Evolutionary conservation across 2,888 invertebrate species (phyloP), one percentile per base, ranked within the genome.

Genomic region (Subacronicta megacephala): DNA sequence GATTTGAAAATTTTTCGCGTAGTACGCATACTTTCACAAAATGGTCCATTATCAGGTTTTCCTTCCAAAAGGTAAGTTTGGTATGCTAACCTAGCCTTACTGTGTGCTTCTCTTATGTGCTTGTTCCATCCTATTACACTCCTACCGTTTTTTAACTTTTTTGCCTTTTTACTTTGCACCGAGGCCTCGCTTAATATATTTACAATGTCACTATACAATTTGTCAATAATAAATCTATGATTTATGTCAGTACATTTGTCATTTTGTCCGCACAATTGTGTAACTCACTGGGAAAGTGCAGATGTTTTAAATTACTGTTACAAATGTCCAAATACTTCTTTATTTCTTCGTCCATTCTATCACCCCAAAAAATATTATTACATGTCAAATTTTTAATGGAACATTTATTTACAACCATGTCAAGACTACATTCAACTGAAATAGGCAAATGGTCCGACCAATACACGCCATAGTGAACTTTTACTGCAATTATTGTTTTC

Each of bases 51-150:
- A 16, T 36, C 36, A 20, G 46, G 46, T n/a, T 46, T 46, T 7
- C 23, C 7, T 5, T 3, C 23, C 7, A 46, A 2, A 23, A 31
- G 31, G 31, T 17, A 46, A 18, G 1, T 23, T 17, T 26, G 26
- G 7, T 26, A 46, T 26, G 15, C 23, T 15, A 16, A 2, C 26
- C 46, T 46, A 36, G 36, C 36, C 36, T 16, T 15, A 15, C 35
- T 23, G 12, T 36, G 36, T 2, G 36, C 44, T 7, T 31, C 44
- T 36, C 10, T 23, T 1, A 46, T 37, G 37, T 37, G 37, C 7
- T 37, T 29, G n/a, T 37, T 37, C 46, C 46, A 37, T n/a, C 46
- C 46, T n/a, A 37, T 26, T 29, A 47, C 37, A 9, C 12, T 26
- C 17, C 17, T 37, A 17, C 46, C 37, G 15, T 23, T 37, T 18